Evolutionary conservation across 1,140 invertebrate species (phyloP), one percentile per base, ranked within the genome.

Genomic region (Tenebrio molitor): DNA sequence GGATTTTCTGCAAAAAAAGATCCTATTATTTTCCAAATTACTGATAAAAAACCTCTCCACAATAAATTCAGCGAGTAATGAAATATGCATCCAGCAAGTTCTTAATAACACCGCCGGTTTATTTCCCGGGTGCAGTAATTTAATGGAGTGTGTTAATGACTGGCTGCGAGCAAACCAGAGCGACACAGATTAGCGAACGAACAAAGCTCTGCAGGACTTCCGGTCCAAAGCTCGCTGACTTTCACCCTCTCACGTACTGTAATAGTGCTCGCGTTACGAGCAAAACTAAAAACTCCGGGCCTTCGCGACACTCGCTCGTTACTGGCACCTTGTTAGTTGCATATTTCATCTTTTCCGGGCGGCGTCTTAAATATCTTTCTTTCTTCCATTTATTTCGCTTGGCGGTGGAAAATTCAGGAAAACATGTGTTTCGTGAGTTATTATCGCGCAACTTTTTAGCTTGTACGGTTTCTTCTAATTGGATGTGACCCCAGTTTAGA

Each of bases 1-100:
- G 92, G 92, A 72, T 88, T 84, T 85, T 91, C 91, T 91, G 85
- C 6, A 87, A 88, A 39, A 74, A 78, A 78, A 78, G 72, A 72
- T 62, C 70, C 33, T 46, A 21, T 65, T 21, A 23, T 39, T 65
- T 65, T 41, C 34, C 34, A 39, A 65, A 65, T 39, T 65, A 23
- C 33, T 39, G 12, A 17, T 41, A 12, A 46, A 29, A 68, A 50
- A 68, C 19, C 21, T 14, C 14, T 3, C 25, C 25, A 29, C 29
- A 15, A 58, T 39, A 39, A 68, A 36, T 58, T 46, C 39, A 62
- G 19, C 19, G 29, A 8, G 46, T 39, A 65, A 44, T 65, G 39
- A 44, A 65, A 44, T 65, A 65, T 65, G 50, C 50, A 58, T 58
- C 50, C 50, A 29, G n/a, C n/a, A 23, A 29, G 64, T 67, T 71